Evolutionary conservation across 2,113 vertebrate genomes (phyloP).

Genomic region (zebrafish (Danio rerio)): DNA sequence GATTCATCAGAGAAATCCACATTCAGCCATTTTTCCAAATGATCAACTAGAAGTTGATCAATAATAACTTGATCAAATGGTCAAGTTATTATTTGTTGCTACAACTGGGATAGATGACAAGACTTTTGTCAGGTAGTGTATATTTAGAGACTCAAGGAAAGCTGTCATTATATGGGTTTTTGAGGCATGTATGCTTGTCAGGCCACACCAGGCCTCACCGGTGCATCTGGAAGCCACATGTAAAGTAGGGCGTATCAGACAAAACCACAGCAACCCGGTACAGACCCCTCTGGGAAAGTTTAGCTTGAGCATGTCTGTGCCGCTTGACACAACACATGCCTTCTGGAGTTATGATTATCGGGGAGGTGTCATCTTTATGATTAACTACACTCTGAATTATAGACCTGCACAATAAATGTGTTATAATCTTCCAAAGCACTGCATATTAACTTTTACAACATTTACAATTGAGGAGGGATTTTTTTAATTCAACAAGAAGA

Average conservation of each 20-base stretch:
- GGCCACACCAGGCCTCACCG: conserved; percentile 51
- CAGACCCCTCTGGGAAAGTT: conserved; percentile 13
- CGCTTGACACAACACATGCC: conserved; percentile 2
- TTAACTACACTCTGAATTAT: neutral
- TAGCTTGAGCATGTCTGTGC: conserved; percentile 25
- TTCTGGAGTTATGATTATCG: neutral
- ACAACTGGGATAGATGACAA: no score
- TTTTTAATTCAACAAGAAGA: no score
- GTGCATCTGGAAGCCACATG: conserved; percentile 74
- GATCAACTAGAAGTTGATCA: no score
- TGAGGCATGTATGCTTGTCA: conserved; percentile 45
- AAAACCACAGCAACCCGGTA: conserved; percentile 6
- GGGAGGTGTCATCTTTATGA: neutral
- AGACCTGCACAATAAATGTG: neutral
- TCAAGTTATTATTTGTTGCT: no score
- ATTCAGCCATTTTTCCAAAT: no score
- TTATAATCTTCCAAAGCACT: no score
- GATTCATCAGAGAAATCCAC: no score
- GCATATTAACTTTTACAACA: no score
- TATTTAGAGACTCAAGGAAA: neutral
- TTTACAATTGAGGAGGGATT: no score
- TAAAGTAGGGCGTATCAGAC: conserved; percentile 37
- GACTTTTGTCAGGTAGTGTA: no score
- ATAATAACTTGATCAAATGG: no score
- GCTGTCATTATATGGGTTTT: conserved; percentile 33